Conservation (phyloP, 2,113 vertebrate genomes). For the Pogona vitticeps region DNA sequence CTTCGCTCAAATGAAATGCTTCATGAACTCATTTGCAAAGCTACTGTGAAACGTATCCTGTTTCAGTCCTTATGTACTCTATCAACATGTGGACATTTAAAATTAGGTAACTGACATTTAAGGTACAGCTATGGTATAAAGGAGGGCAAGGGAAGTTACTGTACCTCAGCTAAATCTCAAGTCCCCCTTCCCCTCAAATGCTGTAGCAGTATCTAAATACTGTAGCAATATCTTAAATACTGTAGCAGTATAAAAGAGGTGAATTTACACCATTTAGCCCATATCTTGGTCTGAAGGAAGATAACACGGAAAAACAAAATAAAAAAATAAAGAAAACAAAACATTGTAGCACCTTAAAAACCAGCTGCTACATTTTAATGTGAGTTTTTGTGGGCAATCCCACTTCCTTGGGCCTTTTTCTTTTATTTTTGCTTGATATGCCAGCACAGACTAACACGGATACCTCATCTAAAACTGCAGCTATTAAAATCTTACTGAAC, state of each 20-base stretch:
- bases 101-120: conserved; percentile 30
- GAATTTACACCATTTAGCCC: no score
- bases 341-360: background rate
- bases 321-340: no score
- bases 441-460: no score
- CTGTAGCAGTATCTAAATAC: background rate
- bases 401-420: no score
- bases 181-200: background rate
- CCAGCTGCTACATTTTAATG: background rate
- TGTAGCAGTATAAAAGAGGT: no score
- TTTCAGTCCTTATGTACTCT: background rate
- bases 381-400: no score
- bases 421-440: no score
- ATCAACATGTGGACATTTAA: conserved; percentile 9
- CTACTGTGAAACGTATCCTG: background rate
- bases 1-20: background rate
- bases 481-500: background rate
- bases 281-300: background rate
- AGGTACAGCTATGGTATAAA: background rate
- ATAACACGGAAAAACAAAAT: background rate
- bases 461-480: no score
- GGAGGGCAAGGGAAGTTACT: background rate
- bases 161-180: background rate
- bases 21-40: background rate
- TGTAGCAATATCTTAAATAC: background rate